Evolutionary conservation across 2,888 invertebrate genomes (phyloP), one percentile per base, ranked within the genome.

Genomic region (Campaea margaritaria): DNA sequence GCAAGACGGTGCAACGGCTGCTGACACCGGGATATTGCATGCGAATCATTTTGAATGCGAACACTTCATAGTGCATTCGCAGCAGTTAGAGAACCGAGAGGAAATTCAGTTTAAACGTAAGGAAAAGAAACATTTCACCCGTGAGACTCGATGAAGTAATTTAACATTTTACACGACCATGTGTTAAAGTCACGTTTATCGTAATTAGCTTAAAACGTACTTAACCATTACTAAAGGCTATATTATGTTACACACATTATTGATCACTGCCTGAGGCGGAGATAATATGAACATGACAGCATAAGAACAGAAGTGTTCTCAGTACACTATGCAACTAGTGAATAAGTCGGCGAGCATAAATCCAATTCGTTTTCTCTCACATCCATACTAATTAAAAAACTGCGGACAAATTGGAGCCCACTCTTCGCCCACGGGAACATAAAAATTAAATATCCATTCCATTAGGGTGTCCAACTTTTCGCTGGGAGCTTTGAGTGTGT

Each of bases 341-440:
- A n/a, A 13, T 36, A 64, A 73, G 77, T 74, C 68, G 71, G 76
- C 79, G 79, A 77, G 81, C 79, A 81, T 84, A 81, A 85, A 86
- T 82, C 81, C 85, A 86, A 86, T 89, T 86, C 82, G 86, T 82
- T 86, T 85, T 81, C 85, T 83, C 88, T 83, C 86, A 80, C 87
- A 89, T 89, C 82, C 86, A 85, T 86, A 86, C 85, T 89, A 90
- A 90, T 90, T 90, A 90, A 90, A 89, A 89, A 90, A 88, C 85
- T 90, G 90, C 86, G 89, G 89, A 86, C 90, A 89, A 89, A 90
- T 89, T 89, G 89, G 84, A 79, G 82, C 78, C 84, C 87, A 85
- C 88, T 83, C 82, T 74, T 80, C 86, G 87, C 86, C 89, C 86
- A 83, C 85, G 87, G 87, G 87, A 86, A 87, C 88, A 89, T 88